phyloP scores from a whole-genome alignment of 2,113 vertebrate species.

The Brachyhypopomus occidentalis region DNA sequence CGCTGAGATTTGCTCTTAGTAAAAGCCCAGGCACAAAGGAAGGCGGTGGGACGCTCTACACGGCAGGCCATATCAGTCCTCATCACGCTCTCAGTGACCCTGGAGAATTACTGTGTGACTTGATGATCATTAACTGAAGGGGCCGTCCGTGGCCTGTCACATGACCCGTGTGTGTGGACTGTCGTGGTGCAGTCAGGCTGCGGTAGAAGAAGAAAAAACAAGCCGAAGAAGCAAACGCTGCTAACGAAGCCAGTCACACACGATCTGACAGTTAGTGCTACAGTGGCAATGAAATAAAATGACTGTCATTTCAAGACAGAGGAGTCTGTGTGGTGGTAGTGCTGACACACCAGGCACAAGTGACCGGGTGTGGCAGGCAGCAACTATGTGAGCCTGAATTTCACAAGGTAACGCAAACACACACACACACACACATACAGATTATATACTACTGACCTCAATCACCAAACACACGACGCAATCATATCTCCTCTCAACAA shows the following conservation, averaged over 20 bases:
- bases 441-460: neutral
- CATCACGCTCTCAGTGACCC: neutral
- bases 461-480: neutral
- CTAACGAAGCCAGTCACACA: neutral
- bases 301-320: neutral
- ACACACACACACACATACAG: neutral
- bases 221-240: neutral
- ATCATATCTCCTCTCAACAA: neutral
- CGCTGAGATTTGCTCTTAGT: too few species aligned
- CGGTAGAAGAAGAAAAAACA: too few species aligned
- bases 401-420: neutral
- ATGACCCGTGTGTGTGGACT: neutral
- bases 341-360: constrained; percentile 3
- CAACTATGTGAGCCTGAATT: neutral
- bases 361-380: neutral
- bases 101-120: neutral
- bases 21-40: too few species aligned
- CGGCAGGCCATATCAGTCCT: too few species aligned
- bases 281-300: neutral
- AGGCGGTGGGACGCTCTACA: too few species aligned
- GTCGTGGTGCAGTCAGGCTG: neutral
- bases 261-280: neutral
- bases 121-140: constrained; percentile 6
- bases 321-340: neutral
- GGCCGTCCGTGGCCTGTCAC: neutral